A percentile compares a stretch with the other conserved stretches of the same genome.
Conservation (phyloP, 1,140 invertebrate species). For the Galendromus occidentalis region DNA sequence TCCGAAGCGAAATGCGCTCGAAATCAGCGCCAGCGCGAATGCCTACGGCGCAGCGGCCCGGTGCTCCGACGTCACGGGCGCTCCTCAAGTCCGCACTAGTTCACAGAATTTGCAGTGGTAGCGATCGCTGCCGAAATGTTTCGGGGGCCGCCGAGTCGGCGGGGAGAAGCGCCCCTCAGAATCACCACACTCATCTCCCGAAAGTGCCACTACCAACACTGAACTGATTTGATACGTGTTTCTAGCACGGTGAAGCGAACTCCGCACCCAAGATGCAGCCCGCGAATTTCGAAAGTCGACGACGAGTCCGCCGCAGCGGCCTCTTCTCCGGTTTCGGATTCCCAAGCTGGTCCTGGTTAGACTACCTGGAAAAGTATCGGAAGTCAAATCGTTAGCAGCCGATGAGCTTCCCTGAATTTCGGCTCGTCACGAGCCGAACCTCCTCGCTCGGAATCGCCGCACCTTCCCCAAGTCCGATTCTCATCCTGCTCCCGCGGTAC, state of each 20-base stretch:
- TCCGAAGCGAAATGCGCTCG: no score
- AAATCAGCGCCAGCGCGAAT: no score
- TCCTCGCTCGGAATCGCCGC: not conserved
- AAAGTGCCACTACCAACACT: conserved; percentile 8
- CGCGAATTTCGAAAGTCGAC: no score
- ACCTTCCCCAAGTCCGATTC: not conserved
- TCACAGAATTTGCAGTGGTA: conserved; percentile 11
- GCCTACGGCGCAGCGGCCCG: not conserved
- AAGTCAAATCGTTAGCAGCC: no score
- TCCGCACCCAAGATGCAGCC: not conserved
- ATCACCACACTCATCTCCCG: conserved; percentile 1
- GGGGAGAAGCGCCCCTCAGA: conserved; percentile 4
- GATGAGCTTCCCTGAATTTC: no score
- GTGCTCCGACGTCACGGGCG: not conserved
- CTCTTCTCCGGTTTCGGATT: no score
- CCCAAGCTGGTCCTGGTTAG: no score
- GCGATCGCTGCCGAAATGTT: conserved; percentile 7
- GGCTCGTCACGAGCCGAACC: no score
- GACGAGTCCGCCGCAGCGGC: no score
- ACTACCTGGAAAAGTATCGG: no score
- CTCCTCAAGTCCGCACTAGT: conserved; percentile 10
- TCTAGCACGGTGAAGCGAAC: not conserved
- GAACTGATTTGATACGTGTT: conserved; percentile 10
- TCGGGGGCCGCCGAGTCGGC: conserved; percentile 10
- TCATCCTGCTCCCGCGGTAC: not conserved